phyloP scores from a whole-genome alignment of 2,888 invertebrate species.

The Sepioteuthis lessoniana region DNA sequence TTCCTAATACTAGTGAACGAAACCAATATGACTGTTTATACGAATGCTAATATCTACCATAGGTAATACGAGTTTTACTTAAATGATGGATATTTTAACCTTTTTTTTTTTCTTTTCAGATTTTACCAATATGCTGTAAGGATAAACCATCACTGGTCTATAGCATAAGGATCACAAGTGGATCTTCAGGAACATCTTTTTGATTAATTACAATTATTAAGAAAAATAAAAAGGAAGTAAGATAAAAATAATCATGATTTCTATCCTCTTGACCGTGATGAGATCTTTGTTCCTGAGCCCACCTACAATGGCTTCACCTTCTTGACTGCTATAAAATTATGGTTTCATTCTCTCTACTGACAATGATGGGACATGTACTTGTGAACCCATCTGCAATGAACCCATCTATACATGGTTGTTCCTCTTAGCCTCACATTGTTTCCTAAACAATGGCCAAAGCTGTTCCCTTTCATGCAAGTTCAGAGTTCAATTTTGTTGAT shows the following conservation, averaged over 20 bases:
- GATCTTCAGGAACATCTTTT: neutral
- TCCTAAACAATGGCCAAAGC: slow-evolving; percentile 47
- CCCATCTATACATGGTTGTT: neutral
- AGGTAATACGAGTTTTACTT: neutral
- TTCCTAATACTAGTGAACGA: too few relatives aligned
- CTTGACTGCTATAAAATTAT: neutral
- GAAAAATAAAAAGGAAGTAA: neutral
- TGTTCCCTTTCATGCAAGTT: slow-evolving; percentile 51
- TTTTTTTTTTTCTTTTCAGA: too few relatives aligned
- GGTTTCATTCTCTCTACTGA: slow-evolving; percentile 2
- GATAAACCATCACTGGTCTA: neutral
- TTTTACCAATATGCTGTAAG: neutral
- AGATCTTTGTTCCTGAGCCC: neutral
- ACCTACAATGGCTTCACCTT: neutral
- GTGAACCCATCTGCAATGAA: slow-evolving; percentile 38
- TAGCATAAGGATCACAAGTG: neutral
- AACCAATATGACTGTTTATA: too few relatives aligned
- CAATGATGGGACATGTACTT: slow-evolving; percentile 24
- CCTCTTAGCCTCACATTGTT: slow-evolving; percentile 46
- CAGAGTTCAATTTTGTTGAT: slow-evolving; percentile 62
- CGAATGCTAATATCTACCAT: too few relatives aligned
- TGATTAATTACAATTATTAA: neutral
- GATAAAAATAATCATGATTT: neutral
- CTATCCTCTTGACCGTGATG: neutral
- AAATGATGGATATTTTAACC: neutral